These are phyloP conservation scores for Sus scrofa DNA, from an alignment of 2,113 vertebrate genomes.

Conservation along the genomic window T2T-Sscrofa CM000830.6:9063001-9063500, in stretches of 20 bases:
- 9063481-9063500: too few relatives aligned
- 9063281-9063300: background rate
- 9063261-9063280: too few relatives aligned
- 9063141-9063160: background rate
- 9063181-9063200: background rate
- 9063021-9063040: background rate
- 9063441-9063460: too few relatives aligned
- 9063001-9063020: background rate
- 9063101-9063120: background rate
- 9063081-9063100: background rate
- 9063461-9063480: too few relatives aligned
- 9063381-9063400: background rate
- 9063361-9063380: background rate
- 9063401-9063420: too few relatives aligned
- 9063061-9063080: background rate
- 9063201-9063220: background rate
- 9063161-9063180: background rate
- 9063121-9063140: background rate
- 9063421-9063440: too few relatives aligned
- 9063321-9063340: background rate
- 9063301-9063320: background rate
- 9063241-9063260: rapidly evolving
- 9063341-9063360: background rate
- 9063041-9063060: background rate
- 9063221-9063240: rapidly evolving